Evolutionary conservation across 2,888 invertebrate genomes (phyloP), one percentile per base, ranked within the genome.

Genomic region (Pimpla rufipes): DNA sequence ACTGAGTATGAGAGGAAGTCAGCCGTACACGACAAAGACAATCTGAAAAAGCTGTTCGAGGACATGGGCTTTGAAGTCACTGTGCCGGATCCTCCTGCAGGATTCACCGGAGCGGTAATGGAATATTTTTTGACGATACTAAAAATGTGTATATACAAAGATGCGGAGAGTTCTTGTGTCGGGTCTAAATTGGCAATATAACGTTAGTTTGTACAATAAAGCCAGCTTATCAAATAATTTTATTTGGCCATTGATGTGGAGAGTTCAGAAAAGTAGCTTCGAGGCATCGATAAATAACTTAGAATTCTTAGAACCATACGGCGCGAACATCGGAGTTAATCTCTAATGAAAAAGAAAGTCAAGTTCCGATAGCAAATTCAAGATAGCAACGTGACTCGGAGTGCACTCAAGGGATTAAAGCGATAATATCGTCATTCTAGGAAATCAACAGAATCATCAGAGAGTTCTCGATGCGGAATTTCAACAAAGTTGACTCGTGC

Each of bases 11-110:
- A 66, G 87, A 88, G 93, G 83, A 4, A 4, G 8, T 88, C 89
- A 1, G 92, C 92, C 0, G 71, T 84, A 37, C 80, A 88, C 0
- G 93, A 93, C 29, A 88, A 89, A 77, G 29, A 37, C 0, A 93
- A 92, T 86, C 84, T 93, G 16, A 85, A 81, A 13, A 21, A 86
- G 6, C 85, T 93, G 0, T 93, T 93, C 23, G 66, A 86, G 16
- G 87, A 92, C 71, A 93, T 93, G 92, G 93, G 93, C 1, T 93
- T 93, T 64, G 16, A 76, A 64, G 92, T 93, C 16, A 45, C 83
- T 11, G 4, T 81, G 0, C 45, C 21, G 0, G 78, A 93, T 86
- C 59, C 37, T 37, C 7, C 0, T 10, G n/a, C 37, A 8, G 6
- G 3, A 0, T 83, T 92, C 47, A 91, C 88, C 6, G 89, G 90